Conservation (phyloP, 2,797 vertebrate genomes). For the Eulemur mongoz region DNA sequence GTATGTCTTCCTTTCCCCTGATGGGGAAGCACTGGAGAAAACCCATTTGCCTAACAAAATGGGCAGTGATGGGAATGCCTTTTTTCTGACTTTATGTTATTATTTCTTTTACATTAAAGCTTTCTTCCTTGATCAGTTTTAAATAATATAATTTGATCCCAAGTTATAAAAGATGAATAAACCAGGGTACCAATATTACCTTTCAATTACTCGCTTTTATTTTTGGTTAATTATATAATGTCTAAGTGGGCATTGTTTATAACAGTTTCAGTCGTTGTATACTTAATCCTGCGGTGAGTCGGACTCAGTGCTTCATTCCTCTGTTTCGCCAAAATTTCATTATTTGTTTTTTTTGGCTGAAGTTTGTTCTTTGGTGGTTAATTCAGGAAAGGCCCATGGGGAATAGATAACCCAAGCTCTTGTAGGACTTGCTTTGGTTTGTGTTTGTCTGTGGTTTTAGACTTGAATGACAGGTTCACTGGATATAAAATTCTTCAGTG, state of each 20-base stretch:
- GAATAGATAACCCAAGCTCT: not conserved
- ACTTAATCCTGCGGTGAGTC: not conserved
- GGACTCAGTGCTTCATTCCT: not conserved
- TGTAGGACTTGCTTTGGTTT: not conserved
- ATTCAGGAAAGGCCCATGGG: not conserved
- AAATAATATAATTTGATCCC: not conserved
- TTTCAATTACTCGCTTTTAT: not conserved
- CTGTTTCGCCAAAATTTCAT: constrained; percentile 8
- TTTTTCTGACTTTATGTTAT: not conserved
- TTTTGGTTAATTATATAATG: not conserved
- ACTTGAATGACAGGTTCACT: constrained; percentile 21
- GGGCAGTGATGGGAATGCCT: not conserved
- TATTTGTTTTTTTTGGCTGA: not conserved
- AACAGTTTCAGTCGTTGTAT: not conserved
- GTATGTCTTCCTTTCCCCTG: not conserved
- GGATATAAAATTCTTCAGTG: not conserved
- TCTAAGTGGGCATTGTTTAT: not conserved
- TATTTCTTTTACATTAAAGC: not conserved
- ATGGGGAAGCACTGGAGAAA: not conserved
- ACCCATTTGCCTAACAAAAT: not conserved
- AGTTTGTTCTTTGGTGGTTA: not conserved
- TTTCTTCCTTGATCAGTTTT: not conserved
- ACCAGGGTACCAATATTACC: not conserved
- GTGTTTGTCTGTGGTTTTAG: not conserved
- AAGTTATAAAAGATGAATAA: not conserved